Base-by-base conservation (phyloP, 2,113 vertebrate species). In the Tautogolabrus adspersus region DNA sequence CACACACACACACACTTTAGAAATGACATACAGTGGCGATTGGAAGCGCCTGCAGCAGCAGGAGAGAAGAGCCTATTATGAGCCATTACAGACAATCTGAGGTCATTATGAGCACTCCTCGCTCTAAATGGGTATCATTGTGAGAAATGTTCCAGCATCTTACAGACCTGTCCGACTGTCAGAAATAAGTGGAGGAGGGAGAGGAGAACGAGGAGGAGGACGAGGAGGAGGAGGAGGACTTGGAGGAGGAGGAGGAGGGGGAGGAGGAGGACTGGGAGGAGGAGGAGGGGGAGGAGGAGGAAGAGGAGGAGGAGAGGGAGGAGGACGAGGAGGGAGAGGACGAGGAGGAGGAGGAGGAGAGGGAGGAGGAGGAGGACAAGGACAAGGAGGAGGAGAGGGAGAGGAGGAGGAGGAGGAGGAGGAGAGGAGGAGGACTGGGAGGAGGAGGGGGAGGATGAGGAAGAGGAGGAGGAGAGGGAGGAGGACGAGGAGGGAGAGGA, bases 41-140 rank as follows among this genome's bases (percentile, higher is more conserved):
- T 37, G 52, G 55, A 83, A 85, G 76, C 66, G 80, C 22, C 77
- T 72, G 73, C 76, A 84, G 77, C 6, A 69, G 63, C 7, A 34
- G 49, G 37, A 61, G 16, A 66, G 75, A 87, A 82, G 85, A 77
- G 79, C 63, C 80, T 57, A 88, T 90, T 86, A 89, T 72, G 68
- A 87, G 54, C 89, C 86, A 89, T 92, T 90, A 90, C 10, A 69
- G 75, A 82, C 72, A 62, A 90, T 90, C 61, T 87, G 75, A 73
- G 87, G 89, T 89, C 90, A 89, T 92, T 92, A 88, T 75, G 74
- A 89, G 84, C 82, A 82, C 84, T 89, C 71, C 51, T 80, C 26
- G 6, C 21, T 58, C 38, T 87, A 85, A 90, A 87, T 82, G 82
- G 86, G 64, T 80, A 81, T 82, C 79, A 84, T 83, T 86, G 86